phyloP scores from a whole-genome alignment of 2,888 invertebrate species.

The Ochlodes sylvanus region DNA sequence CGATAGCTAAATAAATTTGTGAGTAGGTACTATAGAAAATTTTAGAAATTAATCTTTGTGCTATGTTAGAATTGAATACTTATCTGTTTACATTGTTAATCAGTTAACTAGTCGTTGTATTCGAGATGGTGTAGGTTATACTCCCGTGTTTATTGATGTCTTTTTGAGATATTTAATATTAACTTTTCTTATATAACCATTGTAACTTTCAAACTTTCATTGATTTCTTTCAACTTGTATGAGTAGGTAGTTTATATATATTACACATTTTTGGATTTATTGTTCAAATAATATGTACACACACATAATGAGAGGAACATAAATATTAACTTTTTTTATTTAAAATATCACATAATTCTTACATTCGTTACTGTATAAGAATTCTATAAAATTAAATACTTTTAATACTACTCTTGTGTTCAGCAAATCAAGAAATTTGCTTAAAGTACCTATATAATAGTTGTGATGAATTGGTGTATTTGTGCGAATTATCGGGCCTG shows the following conservation, averaged over 20 bases:
- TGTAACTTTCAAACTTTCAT: no score
- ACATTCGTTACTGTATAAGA: constrained; percentile 65
- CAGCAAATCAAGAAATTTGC: constrained; percentile 15
- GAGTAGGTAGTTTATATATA: not conserved
- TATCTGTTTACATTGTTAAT: constrained; percentile 26
- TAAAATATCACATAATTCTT: constrained; percentile 77
- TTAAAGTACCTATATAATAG: constrained; percentile 1
- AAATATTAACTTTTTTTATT: constrained; percentile 62
- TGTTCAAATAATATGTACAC: not conserved
- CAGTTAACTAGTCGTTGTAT: constrained; percentile 34
- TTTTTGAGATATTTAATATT: no score
- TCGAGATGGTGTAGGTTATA: constrained; percentile 11
- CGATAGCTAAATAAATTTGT: constrained; percentile 34
- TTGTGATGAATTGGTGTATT: not conserved
- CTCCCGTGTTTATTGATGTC: not conserved
- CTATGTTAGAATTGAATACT: constrained; percentile 15
- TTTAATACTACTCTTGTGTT: constrained; percentile 39
- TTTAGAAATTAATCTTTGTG: constrained; percentile 3
- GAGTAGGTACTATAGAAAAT: constrained; percentile 4
- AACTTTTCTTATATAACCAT: no score
- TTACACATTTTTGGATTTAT: not conserved
- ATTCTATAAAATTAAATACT: constrained; percentile 49
- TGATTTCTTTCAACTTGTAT: no score
- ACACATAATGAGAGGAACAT: constrained; percentile 20
- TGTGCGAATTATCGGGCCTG: constrained; percentile 10